phyloP scores from a whole-genome alignment of 1,140 invertebrate species.

The Papilio polytes region DNA sequence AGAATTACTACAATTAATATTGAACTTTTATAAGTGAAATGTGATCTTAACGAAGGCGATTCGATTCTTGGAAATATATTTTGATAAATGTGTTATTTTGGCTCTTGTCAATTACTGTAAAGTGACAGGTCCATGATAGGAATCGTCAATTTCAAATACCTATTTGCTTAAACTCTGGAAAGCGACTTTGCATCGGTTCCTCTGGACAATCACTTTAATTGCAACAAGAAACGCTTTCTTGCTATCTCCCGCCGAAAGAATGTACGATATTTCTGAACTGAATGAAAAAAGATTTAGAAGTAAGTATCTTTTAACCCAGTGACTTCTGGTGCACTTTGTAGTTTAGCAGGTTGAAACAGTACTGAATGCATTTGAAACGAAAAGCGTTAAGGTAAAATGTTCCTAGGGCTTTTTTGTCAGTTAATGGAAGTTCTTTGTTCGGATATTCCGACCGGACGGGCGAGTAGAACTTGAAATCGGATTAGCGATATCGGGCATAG shows the following conservation, averaged over 20 bases:
- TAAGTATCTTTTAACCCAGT: not conserved
- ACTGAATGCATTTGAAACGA: constrained; percentile 54
- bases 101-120: not conserved
- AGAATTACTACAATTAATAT: not conserved
- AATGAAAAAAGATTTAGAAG: not conserved
- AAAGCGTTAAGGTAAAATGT: constrained; percentile 73
- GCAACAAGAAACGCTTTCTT: not conserved
- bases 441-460: constrained; percentile 65
- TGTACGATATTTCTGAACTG: too few species aligned
- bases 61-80: not conserved
- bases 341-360: constrained; percentile 41
- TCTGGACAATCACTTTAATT: not conserved
- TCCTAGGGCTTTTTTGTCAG: constrained; percentile 69
- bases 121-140: not conserved
- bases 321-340: constrained; percentile 6
- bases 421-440: constrained; percentile 81
- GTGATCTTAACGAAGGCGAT: not conserved
- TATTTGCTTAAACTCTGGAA: too few species aligned
- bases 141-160: not conserved
- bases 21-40: not conserved
- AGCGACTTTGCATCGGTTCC: not conserved
- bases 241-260: not conserved
- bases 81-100: not conserved
- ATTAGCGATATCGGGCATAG: constrained; percentile 70
- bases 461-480: constrained; percentile 72